phyloP scores from a whole-genome alignment of 2,797 vertebrate genomes.

The Poecilia gillii region DNA sequence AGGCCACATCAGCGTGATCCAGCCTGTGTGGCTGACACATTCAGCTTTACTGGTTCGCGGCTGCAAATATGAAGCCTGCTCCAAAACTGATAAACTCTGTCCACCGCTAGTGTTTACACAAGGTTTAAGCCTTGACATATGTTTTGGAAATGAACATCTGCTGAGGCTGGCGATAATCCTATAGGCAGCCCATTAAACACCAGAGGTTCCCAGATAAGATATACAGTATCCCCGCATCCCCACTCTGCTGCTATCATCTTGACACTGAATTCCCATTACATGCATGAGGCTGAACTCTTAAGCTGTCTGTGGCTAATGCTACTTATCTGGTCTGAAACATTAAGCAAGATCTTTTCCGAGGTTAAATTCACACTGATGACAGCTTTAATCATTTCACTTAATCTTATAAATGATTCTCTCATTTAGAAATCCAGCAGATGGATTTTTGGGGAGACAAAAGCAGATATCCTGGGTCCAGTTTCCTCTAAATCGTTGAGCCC shows the following conservation, averaged over 20 bases:
- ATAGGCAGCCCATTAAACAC: slow-evolving; percentile 78
- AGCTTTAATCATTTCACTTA: slow-evolving; percentile 74
- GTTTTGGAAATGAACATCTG: slow-evolving; percentile 81
- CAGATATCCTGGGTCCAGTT: slow-evolving; percentile 43
- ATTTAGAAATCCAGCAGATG: slow-evolving; percentile 71
- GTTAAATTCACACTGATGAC: slow-evolving; percentile 64
- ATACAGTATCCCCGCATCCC: slow-evolving; percentile 65
- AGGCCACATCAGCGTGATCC: slow-evolving; percentile 7
- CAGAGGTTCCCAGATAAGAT: slow-evolving; percentile 75
- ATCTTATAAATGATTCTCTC: slow-evolving; percentile 52
- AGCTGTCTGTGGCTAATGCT: slow-evolving; percentile 71
- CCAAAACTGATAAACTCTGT: slow-evolving; percentile 80
- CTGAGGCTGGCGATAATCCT: slow-evolving; percentile 78
- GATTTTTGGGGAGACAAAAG: slow-evolving; percentile 34
- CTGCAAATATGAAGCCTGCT: slow-evolving; percentile 73
- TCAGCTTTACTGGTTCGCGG: slow-evolving; percentile 67
- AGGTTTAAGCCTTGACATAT: slow-evolving; percentile 81
- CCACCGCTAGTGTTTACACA: slow-evolving; percentile 79
- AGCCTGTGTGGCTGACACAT: slow-evolving; percentile 52
- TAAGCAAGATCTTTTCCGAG: slow-evolving; percentile 70
- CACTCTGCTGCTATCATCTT: slow-evolving; percentile 66
- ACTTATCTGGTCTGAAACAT: slow-evolving; percentile 78
- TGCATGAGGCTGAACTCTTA: slow-evolving; percentile 67
- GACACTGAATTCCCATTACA: slow-evolving; percentile 75
- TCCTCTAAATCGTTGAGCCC: slow-evolving; percentile 51